These are phyloP conservation scores for Sus cebifrons DNA, from an alignment of 2,797 vertebrate genomes.

Conservation along the genomic window DNA sequence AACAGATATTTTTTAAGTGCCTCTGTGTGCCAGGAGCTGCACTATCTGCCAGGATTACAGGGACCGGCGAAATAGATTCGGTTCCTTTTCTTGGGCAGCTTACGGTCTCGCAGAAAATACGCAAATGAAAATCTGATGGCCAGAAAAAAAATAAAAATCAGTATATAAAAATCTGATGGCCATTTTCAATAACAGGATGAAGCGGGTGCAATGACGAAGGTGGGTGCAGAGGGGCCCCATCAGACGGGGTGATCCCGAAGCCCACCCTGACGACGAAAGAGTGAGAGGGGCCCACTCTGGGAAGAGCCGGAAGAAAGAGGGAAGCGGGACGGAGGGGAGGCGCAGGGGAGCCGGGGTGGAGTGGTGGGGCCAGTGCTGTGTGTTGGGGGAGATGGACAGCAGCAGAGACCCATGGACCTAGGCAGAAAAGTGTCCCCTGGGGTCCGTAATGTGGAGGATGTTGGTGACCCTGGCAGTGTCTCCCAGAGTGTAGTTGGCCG, in stretches of 20 bases:
- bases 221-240: background rate
- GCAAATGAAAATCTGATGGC: background rate
- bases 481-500: background rate
- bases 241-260: background rate
- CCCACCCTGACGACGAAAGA: background rate
- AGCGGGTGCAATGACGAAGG: background rate
- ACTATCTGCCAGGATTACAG: background rate
- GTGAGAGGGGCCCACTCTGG: background rate
- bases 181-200: background rate
- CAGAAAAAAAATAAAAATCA: too few species aligned
- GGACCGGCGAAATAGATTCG: background rate
- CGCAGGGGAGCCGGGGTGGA: too few species aligned
- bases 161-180: background rate
- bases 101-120: background rate
- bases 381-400: background rate
- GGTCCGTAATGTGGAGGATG: fast-evolving
- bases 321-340: too few species aligned
- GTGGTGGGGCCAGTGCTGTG: background rate
- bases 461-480: background rate
- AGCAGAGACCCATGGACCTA: background rate
- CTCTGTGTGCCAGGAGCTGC: background rate
- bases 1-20: background rate
- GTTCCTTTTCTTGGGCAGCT: background rate
- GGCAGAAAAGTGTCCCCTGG: background rate
- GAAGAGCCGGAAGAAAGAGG: background rate